These are phyloP conservation scores for Rhagologus leucostigma DNA, from an alignment of 2,113 vertebrate genomes.

Conservation along the genomic window DNA sequence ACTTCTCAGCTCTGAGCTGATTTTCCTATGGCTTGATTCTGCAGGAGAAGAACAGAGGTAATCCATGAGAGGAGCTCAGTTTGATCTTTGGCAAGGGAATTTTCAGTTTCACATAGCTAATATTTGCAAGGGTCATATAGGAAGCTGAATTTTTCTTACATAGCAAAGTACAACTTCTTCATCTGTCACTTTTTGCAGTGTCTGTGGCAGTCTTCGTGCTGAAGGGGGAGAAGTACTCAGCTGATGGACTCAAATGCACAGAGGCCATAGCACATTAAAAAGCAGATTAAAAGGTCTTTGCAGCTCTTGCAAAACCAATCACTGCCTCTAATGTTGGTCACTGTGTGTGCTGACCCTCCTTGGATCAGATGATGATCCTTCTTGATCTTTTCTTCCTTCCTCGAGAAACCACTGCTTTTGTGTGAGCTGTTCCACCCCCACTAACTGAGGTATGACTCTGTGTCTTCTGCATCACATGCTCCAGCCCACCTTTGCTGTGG, in stretches of 20 bases:
- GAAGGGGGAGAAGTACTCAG: background rate
- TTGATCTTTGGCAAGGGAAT: background rate
- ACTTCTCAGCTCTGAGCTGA: background rate
- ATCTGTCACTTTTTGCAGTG: background rate
- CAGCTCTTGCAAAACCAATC: background rate
- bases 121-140: background rate
- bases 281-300: background rate
- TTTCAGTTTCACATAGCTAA: background rate
- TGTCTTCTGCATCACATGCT: background rate
- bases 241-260: background rate
- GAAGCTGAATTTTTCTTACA: background rate
- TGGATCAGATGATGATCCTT: rapidly evolving
- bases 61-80: background rate
- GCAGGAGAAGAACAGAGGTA: background rate
- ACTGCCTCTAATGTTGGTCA: background rate
- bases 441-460: rapidly evolving
- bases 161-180: background rate
- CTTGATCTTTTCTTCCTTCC: background rate
- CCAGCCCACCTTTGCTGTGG: background rate
- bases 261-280: background rate
- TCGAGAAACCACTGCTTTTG: background rate
- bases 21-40: background rate
- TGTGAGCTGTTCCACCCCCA: background rate
- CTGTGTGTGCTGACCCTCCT: background rate
- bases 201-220: background rate